Base-by-base conservation (phyloP, 2,113 vertebrate genomes). In the Antidorcas marsupialis region DNA sequence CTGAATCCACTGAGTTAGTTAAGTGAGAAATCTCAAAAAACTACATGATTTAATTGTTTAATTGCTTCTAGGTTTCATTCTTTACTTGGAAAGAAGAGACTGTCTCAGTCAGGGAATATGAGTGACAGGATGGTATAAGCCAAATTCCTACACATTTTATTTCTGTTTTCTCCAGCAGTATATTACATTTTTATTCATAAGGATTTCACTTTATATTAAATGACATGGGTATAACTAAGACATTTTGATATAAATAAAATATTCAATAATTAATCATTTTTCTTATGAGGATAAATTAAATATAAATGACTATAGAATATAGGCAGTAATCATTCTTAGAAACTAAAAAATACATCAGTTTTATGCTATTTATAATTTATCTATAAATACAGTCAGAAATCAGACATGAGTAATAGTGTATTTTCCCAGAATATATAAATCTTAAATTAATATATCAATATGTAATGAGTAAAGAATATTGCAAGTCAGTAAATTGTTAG, bases 361-460 rank as follows among this genome's bases (percentile, higher is more conserved):
- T 94, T 78, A 64, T 81, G 89, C 15, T 78, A 52, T 10, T 52
- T 96, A 59, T 86, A 88, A 96, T 92, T 89, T 82, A 8, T 53
- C 19, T 15, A 83, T 28, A 90, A 87, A 91, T 92, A 53, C 17
- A 85, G 91, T 89, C 15, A 89, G 11, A 91, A 97, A 55, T 95
- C 74, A 91, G 52, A 87, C 59, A 91, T 91, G 78, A 96, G 19
- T 98, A 94, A 95, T 86, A 88, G 89, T 89, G 7, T 47, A 84
- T 90, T 87, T 91, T 95, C 3, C 74, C 74, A 95, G 55, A 55
- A 83, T 91, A 55, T 53, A 50, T 79, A 97, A 94, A 84, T 67
- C 76, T 98, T 85, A 59, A 10, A 95, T 93, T 89, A 90, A 89
- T 93, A 83, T 93, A 83, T 79, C 78, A 94, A 88, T 86, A 84